Base-by-base conservation (phyloP, 2,113 vertebrate species). In the Scolopax mira region DNA sequence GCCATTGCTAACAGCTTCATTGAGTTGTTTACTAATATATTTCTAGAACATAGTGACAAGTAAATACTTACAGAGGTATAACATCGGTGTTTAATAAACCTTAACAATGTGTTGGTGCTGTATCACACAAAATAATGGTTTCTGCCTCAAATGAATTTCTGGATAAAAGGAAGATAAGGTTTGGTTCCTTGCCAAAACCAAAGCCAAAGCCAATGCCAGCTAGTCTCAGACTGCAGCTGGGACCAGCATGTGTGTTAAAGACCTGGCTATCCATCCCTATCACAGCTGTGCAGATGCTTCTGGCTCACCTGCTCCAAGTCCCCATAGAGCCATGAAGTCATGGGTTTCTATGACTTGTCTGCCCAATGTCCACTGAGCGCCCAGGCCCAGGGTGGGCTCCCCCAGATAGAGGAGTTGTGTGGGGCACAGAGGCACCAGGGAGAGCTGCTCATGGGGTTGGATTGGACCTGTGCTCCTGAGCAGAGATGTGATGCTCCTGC, bases 291-390 rank as follows among this genome's bases (percentile, higher is more conserved):
- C 0, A 6, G 24, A 44, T 44, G 51, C 24, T n/a, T 23, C 67
- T 90, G 75, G 49, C 54, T 82, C 58, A 41, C 81, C 67, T 79
- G 49, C 62, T 44, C 35, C 0, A 30, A 52, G 67, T 60, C 31
- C 27, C 49, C 12, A 6, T 1, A 17, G 71, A 69, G 33, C 13
- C 10, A 22, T 8, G n/a, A 70, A 71, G 54, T 18, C 55, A 35
- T 51, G 30, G 18, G 5, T 22, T 49, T 5, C 31, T 9, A 10
- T n/a, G 42, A 37, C 42, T 54, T 39, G 6, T 37, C n/a, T 79
- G 25, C n/a, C 62, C 3, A 0, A 5, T 14, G 39, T 14, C 2
- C 0, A 8, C 24, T 0, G 0, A 70, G 33, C 24, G 17, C 79
- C 30, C n/a, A 33, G 31, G 21, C 14, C 31, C 37, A 62, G 55